Percentiles rank a stretch among this genome's conserved stretches.
Evolutionary conservation across 2,797 vertebrate genomes (phyloP).

Genomic region (Diglossa cyanea): DNA sequence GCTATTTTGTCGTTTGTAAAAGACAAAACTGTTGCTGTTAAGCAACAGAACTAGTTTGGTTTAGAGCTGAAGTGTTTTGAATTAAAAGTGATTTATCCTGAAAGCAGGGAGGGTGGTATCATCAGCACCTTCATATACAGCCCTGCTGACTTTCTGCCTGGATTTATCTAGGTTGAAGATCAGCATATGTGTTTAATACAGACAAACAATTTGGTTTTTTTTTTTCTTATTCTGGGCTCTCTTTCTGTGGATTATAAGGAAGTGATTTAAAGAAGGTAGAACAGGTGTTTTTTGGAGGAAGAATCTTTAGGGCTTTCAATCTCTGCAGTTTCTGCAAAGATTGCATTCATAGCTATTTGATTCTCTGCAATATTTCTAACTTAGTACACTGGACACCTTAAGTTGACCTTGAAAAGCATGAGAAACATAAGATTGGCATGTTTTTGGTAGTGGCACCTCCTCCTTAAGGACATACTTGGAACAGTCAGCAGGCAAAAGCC

Average conservation of each 20-base stretch:
- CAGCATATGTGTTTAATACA: not conserved
- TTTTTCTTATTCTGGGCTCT: not conserved
- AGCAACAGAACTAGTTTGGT: not conserved
- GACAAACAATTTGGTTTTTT: not conserved
- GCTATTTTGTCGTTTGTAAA: not conserved
- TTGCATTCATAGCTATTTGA: not conserved
- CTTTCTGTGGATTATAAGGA: not conserved
- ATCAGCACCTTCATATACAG: not conserved
- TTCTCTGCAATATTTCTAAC: not conserved
- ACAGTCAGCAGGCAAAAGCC: not conserved
- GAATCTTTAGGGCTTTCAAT: not conserved
- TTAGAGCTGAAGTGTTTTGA: not conserved
- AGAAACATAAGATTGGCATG: not conserved
- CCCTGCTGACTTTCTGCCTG: not conserved
- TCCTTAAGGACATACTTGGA: not conserved
- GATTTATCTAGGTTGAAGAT: not conserved
- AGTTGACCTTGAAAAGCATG: not conserved
- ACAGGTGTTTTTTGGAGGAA: not conserved
- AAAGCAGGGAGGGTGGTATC: not conserved
- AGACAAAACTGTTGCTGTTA: not conserved
- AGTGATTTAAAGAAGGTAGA: not conserved
- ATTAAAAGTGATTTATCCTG: not conserved
- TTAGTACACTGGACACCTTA: not conserved
- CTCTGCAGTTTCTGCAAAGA: not conserved
- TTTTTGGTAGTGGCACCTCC: not conserved